Conservation (phyloP, 2,113 vertebrate species). For the Pelobates fuscus region DNA sequence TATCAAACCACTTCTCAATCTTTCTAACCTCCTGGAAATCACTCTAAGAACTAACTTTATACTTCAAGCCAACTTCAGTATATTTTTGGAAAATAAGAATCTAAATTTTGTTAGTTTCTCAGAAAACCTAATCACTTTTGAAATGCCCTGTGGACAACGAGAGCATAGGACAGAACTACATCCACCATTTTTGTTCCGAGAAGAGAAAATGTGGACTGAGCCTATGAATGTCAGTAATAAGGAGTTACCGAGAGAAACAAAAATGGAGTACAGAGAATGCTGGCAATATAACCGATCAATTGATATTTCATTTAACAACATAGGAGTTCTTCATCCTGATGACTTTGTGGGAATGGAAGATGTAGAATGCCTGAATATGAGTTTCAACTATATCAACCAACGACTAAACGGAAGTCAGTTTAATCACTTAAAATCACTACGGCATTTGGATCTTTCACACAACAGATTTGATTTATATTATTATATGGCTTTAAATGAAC, state of each 20-base stretch:
- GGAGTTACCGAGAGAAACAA: not conserved
- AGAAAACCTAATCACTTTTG: conserved; percentile 71
- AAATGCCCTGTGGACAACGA: conserved; percentile 24
- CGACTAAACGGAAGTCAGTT: conserved; percentile 61
- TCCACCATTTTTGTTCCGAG: not conserved
- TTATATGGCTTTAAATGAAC: conserved; percentile 61
- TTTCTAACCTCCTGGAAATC: conserved; percentile 59
- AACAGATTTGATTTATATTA: conserved; percentile 77
- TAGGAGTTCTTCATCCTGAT: conserved; percentile 59
- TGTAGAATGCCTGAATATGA: conserved; percentile 71
- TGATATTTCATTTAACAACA: conserved; percentile 76
- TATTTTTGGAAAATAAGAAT: conserved; percentile 56
- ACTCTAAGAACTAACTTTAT: conserved; percentile 76
- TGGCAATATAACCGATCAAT: conserved; percentile 41
- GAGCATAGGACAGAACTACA: not conserved
- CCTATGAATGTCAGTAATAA: too few relatives aligned
- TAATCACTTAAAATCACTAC: conserved; percentile 56
- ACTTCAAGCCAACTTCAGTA: conserved; percentile 51
- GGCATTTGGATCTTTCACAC: conserved; percentile 69
- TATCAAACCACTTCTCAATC: conserved; percentile 58
- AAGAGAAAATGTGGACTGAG: not conserved
- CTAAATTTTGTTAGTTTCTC: conserved; percentile 64
- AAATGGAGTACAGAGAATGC: not conserved
- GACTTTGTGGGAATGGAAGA: conserved; percentile 70
- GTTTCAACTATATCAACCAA: conserved; percentile 76